Percentiles rank a stretch among this genome's conserved stretches.
These are phyloP conservation scores for Pelecanoides urinatrix DNA, from an alignment of 2,113 vertebrate genomes.

Conservation along the genomic window DNA sequence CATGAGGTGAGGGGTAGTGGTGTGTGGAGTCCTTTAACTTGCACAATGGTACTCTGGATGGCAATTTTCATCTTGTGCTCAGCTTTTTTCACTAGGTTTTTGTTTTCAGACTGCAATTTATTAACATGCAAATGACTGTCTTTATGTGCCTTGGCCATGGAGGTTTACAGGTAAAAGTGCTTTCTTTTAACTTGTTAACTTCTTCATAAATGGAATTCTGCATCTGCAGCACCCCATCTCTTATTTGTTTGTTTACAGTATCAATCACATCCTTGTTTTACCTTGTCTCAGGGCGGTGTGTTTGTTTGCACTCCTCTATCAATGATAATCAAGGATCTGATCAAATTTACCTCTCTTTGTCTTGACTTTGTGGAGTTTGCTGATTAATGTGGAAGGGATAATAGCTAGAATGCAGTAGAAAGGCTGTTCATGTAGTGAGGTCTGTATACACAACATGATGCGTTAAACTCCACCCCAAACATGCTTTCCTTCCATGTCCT, in stretches of 20 bases:
- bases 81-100: neutral
- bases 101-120: neutral
- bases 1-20: neutral
- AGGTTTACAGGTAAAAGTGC: neutral
- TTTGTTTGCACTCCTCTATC: constrained; percentile 7
- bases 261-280: neutral
- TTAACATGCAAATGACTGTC: neutral
- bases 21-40: neutral
- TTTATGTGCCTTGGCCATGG: neutral
- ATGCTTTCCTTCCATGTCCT: neutral
- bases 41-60: neutral
- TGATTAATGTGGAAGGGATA: neutral
- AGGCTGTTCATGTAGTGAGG: neutral
- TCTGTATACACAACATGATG: neutral
- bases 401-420: neutral
- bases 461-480: neutral
- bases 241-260: constrained; percentile 1
- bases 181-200: neutral
- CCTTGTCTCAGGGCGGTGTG: neutral
- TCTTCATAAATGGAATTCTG: neutral
- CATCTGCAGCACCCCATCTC: neutral
- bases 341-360: neutral
- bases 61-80: neutral
- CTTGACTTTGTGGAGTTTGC: neutral
- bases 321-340: neutral